Evolutionary conservation across 2,797 vertebrate species (phyloP), one percentile per base, ranked within the genome.

Genomic region (Enteromius anoplus): DNA sequence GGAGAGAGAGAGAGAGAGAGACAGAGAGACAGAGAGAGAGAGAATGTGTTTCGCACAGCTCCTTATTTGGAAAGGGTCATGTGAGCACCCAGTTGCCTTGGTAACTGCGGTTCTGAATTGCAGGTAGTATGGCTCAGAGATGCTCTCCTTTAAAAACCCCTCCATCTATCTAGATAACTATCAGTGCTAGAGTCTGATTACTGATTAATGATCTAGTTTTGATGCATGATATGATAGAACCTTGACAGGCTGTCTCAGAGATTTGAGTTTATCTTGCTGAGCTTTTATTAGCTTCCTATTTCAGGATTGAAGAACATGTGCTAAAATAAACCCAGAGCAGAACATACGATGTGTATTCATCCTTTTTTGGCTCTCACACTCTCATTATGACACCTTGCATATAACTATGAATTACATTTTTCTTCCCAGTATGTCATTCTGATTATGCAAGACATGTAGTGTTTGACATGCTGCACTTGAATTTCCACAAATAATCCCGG

Each of bases 31-130:
- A 66, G 71, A 68, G 68, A 72, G 75, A 71, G 75, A 1, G 49
- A 42, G 58, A 23, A 14, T 40, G 78, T 83, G 64, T 81, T 55
- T 75, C 6, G 23, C 23, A 76, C 5, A 1, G 55, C 42, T 84
- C 75, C 72, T 82, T 55, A 80, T 75, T 77, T n/a, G 47, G 82
- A 80, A 82, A 32, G 47, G 55, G 71, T 87, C 82, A 86, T 65
- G 26, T 86, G 87, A 86, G 72, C 70, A 64, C 47, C 55, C 19
- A 1, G 85, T 86, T 88, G 82, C 82, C 85, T 71, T 87, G 82
- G 84, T 77, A 84, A 87, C 84, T 84, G 75, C 58, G 73, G 83
- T 87, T 87, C 82, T 71, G 69, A 84, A 81, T 82, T 80, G 60
- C 58, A 75, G 76, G 82, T 82, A 83, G 42, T 87, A 81, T 66